Conservation (phyloP, 2,113 vertebrate genomes). For the Bos javanicus region DNA sequence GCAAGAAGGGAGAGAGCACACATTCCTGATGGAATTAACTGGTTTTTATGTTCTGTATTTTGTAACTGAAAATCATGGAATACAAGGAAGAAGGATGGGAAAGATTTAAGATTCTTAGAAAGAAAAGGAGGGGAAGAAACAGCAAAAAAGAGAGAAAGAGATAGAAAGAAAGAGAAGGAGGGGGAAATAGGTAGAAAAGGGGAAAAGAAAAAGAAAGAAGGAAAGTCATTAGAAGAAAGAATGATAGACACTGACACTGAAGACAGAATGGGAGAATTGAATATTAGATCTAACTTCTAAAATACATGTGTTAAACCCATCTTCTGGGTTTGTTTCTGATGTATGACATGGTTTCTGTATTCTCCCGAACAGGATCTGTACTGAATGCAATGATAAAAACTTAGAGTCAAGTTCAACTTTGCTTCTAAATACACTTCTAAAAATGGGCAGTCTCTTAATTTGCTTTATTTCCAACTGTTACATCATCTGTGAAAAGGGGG, state of each 20-base stretch:
- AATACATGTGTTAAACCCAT: background rate
- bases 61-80: background rate
- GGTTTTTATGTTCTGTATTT: background rate
- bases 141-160: background rate
- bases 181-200: background rate
- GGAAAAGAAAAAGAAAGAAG: background rate
- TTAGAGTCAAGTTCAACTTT: background rate
- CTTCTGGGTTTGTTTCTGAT: background rate
- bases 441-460: background rate
- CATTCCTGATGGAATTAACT: fast-evolving
- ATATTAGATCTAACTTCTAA: background rate
- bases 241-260: background rate
- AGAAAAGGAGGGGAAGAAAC: background rate
- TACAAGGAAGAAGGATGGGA: background rate
- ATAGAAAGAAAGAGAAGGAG: background rate
- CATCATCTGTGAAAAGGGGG: fast-evolving
- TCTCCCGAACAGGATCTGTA: background rate
- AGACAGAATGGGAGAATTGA: background rate
- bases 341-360: background rate
- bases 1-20: fast-evolving
- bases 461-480: background rate
- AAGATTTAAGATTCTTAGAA: background rate
- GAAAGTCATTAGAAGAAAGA: background rate
- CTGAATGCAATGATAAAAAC: background rate
- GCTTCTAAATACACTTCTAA: background rate